These are phyloP conservation scores for Ethmia dodecea DNA, from an alignment of 2,888 invertebrate species.

Conservation along the genomic window DNA sequence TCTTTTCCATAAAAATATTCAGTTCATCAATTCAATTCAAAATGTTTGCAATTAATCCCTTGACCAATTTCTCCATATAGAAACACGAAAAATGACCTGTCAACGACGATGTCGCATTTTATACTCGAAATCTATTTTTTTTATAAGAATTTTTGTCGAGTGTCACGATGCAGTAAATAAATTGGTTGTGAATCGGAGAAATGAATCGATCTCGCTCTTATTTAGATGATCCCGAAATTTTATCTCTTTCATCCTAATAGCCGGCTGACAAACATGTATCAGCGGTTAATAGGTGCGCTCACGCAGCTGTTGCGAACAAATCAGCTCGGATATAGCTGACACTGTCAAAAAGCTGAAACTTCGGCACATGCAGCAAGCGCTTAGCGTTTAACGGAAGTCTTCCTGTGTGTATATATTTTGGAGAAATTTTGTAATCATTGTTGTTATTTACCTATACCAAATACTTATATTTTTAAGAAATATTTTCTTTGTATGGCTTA, in stretches of 20 bases:
- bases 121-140: conserved; percentile 61
- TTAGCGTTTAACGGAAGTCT: conserved; percentile 35
- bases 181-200: conserved; percentile 66
- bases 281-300: conserved; percentile 77
- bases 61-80: conserved; percentile 66
- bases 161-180: conserved; percentile 71
- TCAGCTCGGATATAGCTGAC: conserved; percentile 76
- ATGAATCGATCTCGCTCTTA: conserved; percentile 71
- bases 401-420: too few species aligned
- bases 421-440: too few species aligned
- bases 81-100: conserved; percentile 60
- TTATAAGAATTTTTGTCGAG: conserved; percentile 62
- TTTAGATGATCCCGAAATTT: conserved; percentile 61
- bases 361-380: conserved; percentile 37
- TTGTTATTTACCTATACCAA: too few species aligned
- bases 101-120: conserved; percentile 52
- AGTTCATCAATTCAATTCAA: too few species aligned
- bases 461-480: too few species aligned
- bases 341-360: conserved; percentile 71
- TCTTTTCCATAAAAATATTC: too few species aligned
- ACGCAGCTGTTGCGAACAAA: conserved; percentile 77
- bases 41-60: conserved; percentile 39
- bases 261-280: conserved; percentile 78
- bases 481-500: too few species aligned
- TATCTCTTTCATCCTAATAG: conserved; percentile 75